Conservation (phyloP, 2,888 invertebrate species). For the Brachypalpus laphriformis region DNA sequence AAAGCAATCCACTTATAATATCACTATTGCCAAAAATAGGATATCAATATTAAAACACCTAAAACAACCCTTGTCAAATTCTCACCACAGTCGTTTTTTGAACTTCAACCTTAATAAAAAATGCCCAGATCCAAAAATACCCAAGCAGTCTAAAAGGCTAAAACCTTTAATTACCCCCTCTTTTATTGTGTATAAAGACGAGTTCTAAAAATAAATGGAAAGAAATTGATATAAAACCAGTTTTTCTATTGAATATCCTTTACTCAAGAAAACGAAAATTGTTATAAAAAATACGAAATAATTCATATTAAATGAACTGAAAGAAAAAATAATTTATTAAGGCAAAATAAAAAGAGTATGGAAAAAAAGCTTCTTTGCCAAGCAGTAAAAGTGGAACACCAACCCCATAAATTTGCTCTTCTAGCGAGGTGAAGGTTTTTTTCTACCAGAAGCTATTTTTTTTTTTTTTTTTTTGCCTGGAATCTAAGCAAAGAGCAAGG, state of each 20-base stretch:
- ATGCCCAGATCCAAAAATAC: neutral
- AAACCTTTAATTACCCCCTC: neutral
- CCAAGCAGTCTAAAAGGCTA: neutral
- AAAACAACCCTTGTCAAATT: neutral
- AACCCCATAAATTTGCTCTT: constrained; percentile 54
- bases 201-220: constrained; percentile 4
- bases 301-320: neutral
- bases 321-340: constrained; percentile 56
- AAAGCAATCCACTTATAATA: neutral
- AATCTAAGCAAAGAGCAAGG: neutral
- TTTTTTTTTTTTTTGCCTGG: neutral
- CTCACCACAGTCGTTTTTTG: neutral
- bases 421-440: constrained; percentile 67
- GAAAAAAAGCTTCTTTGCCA: constrained; percentile 17
- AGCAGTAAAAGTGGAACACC: constrained; percentile 61
- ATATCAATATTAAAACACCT: neutral
- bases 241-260: constrained; percentile 5
- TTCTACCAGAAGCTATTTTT: constrained; percentile 28
- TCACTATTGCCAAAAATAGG: neutral
- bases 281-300: neutral
- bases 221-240: neutral
- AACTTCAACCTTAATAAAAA: constrained; percentile 12
- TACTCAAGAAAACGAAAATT: neutral
- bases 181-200: neutral
- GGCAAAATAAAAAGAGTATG: constrained; percentile 36